Percentiles rank a stretch among this genome's conserved stretches.
phyloP scores from a whole-genome alignment of 2,797 vertebrate genomes.

The Alauda arvensis region DNA sequence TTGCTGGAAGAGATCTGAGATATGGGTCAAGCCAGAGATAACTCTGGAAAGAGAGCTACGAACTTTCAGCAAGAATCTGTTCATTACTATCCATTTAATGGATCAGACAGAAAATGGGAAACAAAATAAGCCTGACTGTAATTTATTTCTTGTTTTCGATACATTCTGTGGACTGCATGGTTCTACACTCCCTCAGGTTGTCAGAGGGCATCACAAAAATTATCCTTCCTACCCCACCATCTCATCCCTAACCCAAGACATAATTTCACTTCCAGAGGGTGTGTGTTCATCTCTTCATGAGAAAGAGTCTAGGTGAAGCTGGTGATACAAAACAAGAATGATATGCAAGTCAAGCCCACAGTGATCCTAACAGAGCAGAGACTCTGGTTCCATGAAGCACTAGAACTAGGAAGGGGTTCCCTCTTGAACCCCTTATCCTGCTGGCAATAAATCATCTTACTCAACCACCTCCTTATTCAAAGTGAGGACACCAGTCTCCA shows the following conservation, averaged over 20 bases:
- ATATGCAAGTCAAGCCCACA: accelerated
- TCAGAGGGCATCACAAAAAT: background rate
- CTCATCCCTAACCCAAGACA: too few species aligned
- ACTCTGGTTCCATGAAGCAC: background rate
- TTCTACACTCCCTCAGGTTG: background rate
- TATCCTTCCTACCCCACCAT: background rate
- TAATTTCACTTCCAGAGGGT: background rate
- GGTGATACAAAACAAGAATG: accelerated
- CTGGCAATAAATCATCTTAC: background rate
- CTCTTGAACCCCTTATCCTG: background rate
- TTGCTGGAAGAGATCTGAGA: background rate
- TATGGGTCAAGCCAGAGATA: background rate
- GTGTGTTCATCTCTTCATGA: background rate
- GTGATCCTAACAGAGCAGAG: background rate
- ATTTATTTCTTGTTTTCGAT: background rate
- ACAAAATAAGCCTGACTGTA: background rate
- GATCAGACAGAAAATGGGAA: background rate
- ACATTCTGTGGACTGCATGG: background rate
- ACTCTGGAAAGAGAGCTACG: background rate
- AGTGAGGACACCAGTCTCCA: background rate
- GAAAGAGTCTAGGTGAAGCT: background rate
- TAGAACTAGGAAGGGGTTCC: background rate
- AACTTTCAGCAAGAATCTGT: background rate
- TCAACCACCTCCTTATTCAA: background rate
- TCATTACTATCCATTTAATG: background rate